Base-by-base conservation (phyloP, 2,888 invertebrate genomes). In the Chaitophorus viminalis region DNA sequence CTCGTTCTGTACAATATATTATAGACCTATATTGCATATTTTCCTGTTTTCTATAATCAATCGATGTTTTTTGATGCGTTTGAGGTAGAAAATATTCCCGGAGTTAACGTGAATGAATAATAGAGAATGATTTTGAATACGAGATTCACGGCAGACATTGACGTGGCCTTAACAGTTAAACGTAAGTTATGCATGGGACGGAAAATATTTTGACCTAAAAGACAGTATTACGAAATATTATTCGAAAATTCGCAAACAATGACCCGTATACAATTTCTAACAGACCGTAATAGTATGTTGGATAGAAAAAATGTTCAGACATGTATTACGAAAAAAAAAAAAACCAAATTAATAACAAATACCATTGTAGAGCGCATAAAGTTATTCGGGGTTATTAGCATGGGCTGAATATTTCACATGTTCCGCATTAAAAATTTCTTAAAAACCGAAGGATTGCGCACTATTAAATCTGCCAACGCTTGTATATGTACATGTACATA, bases 331-430 rank as follows among this genome's bases (percentile, higher is more conserved):
- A 11, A 33, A 33, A 31, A 46, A 68, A 11, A 68, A 11, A 68
- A 11, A 68, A 11, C 25, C 9, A 68, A 29, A 68, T 11, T 25
- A 29, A 68, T 68, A 68, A 68, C 9, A 68, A 29, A 68, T 25
- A 46, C 36, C n/a, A 36, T 36, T 60, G n/a, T 25, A 33, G n/a
- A 18, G n/a, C n/a, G n/a, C n/a, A 33, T 11, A 17, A 2, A 14
- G 21, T 77, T 33, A 25, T 54, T 65, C 4, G 11, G 54, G 11
- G 54, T 17, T 60, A 17, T n/a, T 3, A 33, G 60, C 60, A 36
- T 65, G n/a, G n/a, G 36, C 60, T 36, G 60, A 79, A 79, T 65
- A 65, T 79, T 79, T 36, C 33, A 65, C 79, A 9, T n/a, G 3
- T 65, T 36, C 18, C n/a, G 54, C 33, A 17, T 60, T 33, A 33